A percentile compares a stretch with the other conserved stretches of the same genome.
These are phyloP conservation scores for Oreortyx pictus DNA, from an alignment of 2,797 vertebrate genomes.

Conservation along the genomic window DNA sequence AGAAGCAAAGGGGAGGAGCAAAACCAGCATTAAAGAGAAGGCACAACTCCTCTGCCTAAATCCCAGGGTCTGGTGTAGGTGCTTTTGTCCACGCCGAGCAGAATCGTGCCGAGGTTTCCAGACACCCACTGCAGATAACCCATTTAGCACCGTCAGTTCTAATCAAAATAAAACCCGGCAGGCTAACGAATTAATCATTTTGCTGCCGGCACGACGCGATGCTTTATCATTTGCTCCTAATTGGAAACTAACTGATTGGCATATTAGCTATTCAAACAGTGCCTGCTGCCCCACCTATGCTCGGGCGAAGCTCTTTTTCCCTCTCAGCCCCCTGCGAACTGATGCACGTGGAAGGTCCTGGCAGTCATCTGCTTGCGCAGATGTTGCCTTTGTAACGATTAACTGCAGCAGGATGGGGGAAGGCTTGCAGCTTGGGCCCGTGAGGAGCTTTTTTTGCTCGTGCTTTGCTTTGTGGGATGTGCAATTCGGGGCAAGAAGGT, in stretches of 20 bases:
- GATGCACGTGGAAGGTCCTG: background rate
- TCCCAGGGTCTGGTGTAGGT: background rate
- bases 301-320: background rate
- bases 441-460: fast-evolving
- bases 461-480: background rate
- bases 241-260: conserved; percentile 4
- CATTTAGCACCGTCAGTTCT: background rate
- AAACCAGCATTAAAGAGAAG: background rate
- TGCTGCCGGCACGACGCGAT: background rate
- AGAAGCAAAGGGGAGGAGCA: background rate
- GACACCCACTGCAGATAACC: background rate
- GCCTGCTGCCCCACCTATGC: background rate
- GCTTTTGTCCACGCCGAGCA: background rate
- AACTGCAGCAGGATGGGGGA: background rate
- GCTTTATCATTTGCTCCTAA: background rate
- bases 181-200: conserved; percentile 19
- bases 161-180: conserved; percentile 6
- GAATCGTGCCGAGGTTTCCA: conserved; percentile 28
- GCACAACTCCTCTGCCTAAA: background rate
- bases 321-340: background rate
- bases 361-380: background rate
- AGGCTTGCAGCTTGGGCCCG: fast-evolving
- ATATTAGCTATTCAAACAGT: background rate
- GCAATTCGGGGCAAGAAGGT: background rate
- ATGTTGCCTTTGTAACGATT: background rate